These are phyloP conservation scores for Hemaris fuciformis DNA, from an alignment of 2,888 invertebrate species.

Conservation along the genomic window DNA sequence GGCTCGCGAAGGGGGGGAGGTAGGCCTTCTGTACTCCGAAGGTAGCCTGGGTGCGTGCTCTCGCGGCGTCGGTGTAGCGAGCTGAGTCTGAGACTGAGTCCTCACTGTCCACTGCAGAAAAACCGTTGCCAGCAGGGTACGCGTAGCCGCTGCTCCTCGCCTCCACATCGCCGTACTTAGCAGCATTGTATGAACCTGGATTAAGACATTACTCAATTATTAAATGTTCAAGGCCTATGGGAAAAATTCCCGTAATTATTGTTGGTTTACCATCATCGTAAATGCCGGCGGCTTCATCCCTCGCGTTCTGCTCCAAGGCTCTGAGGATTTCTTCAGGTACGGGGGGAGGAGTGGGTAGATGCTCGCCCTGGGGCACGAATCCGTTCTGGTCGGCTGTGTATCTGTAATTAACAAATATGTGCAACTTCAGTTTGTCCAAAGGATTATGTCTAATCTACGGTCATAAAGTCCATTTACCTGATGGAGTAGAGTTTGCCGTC, in stretches of 20 bases:
- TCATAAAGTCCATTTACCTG: conserved; percentile 44
- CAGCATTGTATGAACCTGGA: conserved; percentile 65
- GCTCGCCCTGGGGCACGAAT: conserved; percentile 68
- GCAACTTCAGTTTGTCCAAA: too few species aligned
- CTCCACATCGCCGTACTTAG: conserved; percentile 47
- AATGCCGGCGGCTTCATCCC: conserved; percentile 73
- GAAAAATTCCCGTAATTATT: too few species aligned
- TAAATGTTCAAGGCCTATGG: background rate
- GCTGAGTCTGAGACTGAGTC: conserved; percentile 42
- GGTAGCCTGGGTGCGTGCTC: background rate
- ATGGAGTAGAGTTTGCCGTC: conserved; percentile 69
- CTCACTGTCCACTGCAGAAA: conserved; percentile 28
- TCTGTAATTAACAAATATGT: conserved; percentile 42
- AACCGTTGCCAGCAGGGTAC: conserved; percentile 18
- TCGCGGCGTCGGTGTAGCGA: background rate
- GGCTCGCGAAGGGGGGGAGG: conserved; percentile 47
- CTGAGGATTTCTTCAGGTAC: conserved; percentile 67
- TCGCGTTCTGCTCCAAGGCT: conserved; percentile 69
- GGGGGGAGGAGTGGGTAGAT: conserved; percentile 70
- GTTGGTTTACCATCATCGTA: conserved; percentile 75
- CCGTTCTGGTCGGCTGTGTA: conserved; percentile 75
- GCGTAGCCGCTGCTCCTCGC: conserved; percentile 31
- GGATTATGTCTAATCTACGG: too few species aligned
- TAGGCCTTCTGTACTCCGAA: conserved; percentile 42
- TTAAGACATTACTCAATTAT: background rate